Evolutionary conservation across 2,888 invertebrate genomes (phyloP), one percentile per base, ranked within the genome.

Genomic region (Campopleginae sp.): DNA sequence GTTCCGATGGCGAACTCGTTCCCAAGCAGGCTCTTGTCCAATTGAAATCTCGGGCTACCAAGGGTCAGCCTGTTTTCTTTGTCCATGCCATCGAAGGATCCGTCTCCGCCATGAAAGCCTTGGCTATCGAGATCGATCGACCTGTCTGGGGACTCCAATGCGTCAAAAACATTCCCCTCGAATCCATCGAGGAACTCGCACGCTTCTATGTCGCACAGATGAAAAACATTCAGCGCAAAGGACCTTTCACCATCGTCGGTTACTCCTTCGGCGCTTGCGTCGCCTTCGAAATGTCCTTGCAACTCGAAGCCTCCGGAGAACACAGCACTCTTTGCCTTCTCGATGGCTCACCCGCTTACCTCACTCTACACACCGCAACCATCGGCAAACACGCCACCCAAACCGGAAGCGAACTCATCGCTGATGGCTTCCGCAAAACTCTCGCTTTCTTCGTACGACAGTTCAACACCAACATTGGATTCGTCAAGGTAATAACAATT

Each of bases 211-310:
- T 97, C 38, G 92, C 94, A 93, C 96, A 97, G 93, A 96, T 99
- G 90, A 96, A 96, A 92, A 95, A 95, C 76, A 94, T 97, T 68
- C 98, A 98, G 94, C 95, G 96, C 10, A 94, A 95, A 82, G 98
- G 98, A 86, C 98, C 99, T 3, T 99, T 98, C 95, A 96, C 96
- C 74, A 94, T 99, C 87, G 96, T 97, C 65, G 99, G 99, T 1
- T 99, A 99, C 94, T 99, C 99, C 0, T 99, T 98, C 94, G 99
- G 99, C 86, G 98, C 98, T 61, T 96, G 97, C 89, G 97, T 99
- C 48, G 98, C 98, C 23, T 98, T 98, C 93, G 99, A 99, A 95
- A 99, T 99, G 96, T 98, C 98, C 38, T 94, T 97, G 46, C 97
- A 97, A 92, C 94, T 99, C 78, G 97, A 98, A 92, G 94, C 95